Percentiles rank a stretch among this genome's conserved stretches.
These are phyloP conservation scores for Dicyrtomina minuta DNA, from an alignment of 2,888 invertebrate genomes.

Conservation along the genomic window DNA sequence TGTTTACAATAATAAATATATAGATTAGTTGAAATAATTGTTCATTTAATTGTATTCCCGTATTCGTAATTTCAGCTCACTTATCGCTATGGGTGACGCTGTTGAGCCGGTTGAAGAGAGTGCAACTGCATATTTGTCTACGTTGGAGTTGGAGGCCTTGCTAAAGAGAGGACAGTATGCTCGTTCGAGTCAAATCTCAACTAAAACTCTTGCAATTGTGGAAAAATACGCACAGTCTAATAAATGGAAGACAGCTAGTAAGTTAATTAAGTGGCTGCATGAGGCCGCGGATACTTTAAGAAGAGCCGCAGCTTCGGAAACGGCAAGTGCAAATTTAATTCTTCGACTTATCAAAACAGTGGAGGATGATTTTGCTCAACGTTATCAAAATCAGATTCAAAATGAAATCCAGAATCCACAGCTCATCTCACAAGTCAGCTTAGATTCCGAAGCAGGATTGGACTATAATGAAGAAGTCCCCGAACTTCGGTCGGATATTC, in stretches of 20 bases:
- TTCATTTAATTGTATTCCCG: too few species aligned
- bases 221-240: constrained; percentile 48
- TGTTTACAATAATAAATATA: too few species aligned
- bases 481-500: constrained; percentile 65
- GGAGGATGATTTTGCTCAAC: constrained; percentile 72
- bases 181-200: constrained; percentile 26
- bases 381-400: neutral
- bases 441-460: constrained; percentile 65
- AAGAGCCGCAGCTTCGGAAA: constrained; percentile 71
- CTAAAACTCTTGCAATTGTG: constrained; percentile 42
- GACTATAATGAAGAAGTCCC: constrained; percentile 62
- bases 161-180: constrained; percentile 30
- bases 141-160: constrained; percentile 7
- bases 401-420: neutral
- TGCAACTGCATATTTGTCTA: neutral
- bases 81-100: neutral
- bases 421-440: constrained; percentile 56
- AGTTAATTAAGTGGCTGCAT: constrained; percentile 67
- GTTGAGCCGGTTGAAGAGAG: neutral
- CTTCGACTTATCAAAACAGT: constrained; percentile 77
- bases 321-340: constrained; percentile 79
- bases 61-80: neutral
- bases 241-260: constrained; percentile 59
- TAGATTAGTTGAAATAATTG: too few species aligned
- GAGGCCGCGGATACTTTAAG: constrained; percentile 65